Conservation (phyloP, 1,140 invertebrate genomes). For the Platyscapa corneri region DNA sequence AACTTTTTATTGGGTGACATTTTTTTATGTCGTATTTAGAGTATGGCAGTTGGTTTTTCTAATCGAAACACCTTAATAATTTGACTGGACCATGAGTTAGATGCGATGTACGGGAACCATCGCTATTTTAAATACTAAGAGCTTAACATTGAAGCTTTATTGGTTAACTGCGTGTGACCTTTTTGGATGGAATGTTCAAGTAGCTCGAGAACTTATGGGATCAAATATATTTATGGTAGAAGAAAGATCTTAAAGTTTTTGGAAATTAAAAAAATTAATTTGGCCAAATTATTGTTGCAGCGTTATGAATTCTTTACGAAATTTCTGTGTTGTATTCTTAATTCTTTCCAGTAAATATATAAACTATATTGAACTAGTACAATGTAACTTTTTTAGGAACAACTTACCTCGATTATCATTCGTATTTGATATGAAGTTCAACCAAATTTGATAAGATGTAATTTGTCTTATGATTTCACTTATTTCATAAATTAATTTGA, state of each 20-base stretch:
- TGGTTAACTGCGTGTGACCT: too few relatives aligned
- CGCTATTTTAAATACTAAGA: neutral
- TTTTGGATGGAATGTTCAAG: too few relatives aligned
- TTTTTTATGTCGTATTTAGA: slow-evolving; percentile 26
- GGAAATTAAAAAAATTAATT: too few relatives aligned
- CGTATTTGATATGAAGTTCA: neutral
- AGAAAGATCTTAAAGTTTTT: too few relatives aligned
- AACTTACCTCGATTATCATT: neutral
- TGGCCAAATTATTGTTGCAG: too few relatives aligned
- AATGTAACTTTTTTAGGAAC: neutral
- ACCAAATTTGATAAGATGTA: neutral
- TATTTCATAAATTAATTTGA: neutral
- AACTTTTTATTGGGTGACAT: slow-evolving; percentile 53
- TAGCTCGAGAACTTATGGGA: too few relatives aligned
- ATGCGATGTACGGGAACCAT: neutral
- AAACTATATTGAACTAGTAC: neutral
- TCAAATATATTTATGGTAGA: too few relatives aligned
- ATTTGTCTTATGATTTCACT: neutral
- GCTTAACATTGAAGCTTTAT: too few relatives aligned
- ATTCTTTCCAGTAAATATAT: too few relatives aligned
- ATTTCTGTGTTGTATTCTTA: too few relatives aligned
- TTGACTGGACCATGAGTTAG: neutral
- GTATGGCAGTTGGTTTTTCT: slow-evolving; percentile 7
- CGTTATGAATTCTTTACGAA: neutral
- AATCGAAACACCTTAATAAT: neutral